phyloP scores from a whole-genome alignment of 2,888 invertebrate genomes.

The Sinelater perroti region DNA sequence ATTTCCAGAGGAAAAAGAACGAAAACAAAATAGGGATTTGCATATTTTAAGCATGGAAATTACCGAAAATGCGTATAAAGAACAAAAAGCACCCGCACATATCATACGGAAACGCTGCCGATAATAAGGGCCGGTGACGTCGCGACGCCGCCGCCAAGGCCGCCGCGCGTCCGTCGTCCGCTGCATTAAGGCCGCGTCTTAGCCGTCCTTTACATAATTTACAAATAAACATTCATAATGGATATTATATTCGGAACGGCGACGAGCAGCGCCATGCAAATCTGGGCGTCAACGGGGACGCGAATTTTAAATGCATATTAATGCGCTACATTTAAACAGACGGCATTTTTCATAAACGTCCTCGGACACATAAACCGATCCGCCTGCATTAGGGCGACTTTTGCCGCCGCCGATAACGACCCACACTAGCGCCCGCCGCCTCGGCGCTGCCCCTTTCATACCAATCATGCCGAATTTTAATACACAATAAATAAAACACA shows the following conservation, averaged over 20 bases:
- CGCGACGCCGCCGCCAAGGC: slow-evolving; percentile 51
- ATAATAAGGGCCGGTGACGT: slow-evolving; percentile 42
- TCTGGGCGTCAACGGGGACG: slow-evolving; percentile 52
- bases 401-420: slow-evolving; percentile 7
- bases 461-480: slow-evolving; percentile 50
- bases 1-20: slow-evolving; percentile 39
- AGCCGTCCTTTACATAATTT: slow-evolving; percentile 61
- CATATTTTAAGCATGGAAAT: slow-evolving; percentile 52
- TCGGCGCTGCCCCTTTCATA: slow-evolving; percentile 45
- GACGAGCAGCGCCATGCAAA: slow-evolving; percentile 56
- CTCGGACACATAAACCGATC: background rate
- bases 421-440: background rate
- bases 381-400: slow-evolving; percentile 11
- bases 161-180: slow-evolving; percentile 52
- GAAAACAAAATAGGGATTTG: slow-evolving; percentile 51
- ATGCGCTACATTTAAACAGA: slow-evolving; percentile 29
- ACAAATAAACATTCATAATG: slow-evolving; percentile 63
- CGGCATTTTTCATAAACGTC: slow-evolving; percentile 15
- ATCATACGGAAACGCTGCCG: slow-evolving; percentile 44
- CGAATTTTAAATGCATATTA: slow-evolving; percentile 31
- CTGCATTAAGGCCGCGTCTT: slow-evolving; percentile 57
- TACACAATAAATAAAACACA: slow-evolving; percentile 57
- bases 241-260: slow-evolving; percentile 56
- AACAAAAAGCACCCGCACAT: slow-evolving; percentile 48
- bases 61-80: slow-evolving; percentile 49